A percentile compares a stretch with the other conserved stretches of the same genome.
Evolutionary conservation across 2,113 vertebrate species (phyloP).

Genomic region (Nesogale talazaci): DNA sequence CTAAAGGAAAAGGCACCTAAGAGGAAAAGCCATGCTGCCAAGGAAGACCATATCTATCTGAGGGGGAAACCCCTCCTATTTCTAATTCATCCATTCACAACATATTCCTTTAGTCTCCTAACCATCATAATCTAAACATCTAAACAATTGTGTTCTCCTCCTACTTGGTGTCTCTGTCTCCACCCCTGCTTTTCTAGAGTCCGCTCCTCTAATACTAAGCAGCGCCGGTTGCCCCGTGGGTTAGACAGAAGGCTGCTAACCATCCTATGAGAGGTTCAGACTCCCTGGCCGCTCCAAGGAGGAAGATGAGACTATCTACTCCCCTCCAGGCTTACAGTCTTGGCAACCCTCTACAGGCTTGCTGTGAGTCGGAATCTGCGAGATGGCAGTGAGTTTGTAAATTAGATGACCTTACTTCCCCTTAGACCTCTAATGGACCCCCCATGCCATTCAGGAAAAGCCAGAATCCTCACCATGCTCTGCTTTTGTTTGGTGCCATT

Average conservation of each 20-base stretch:
- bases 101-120: background rate
- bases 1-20: background rate
- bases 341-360: no score
- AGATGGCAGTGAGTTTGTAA: no score
- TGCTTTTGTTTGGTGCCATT: no score
- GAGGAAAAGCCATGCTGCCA: background rate
- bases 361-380: no score
- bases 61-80: background rate
- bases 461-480: background rate
- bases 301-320: no score
- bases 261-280: no score
- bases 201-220: constrained; percentile 17
- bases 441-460: constrained; percentile 36
- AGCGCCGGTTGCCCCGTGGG: no score
- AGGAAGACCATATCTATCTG: background rate
- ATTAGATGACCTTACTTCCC: background rate
- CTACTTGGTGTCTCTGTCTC: background rate
- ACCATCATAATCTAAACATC: background rate
- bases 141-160: background rate
- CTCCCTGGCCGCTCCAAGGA: no score
- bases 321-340: no score
- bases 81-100: background rate
- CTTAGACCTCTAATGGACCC: constrained; percentile 9
- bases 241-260: no score
- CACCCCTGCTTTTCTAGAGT: background rate